Percentiles rank a stretch among this genome's conserved stretches.
Conservation (phyloP, 2,113 vertebrate genomes). For the Melanotaenia duboulayi region DNA sequence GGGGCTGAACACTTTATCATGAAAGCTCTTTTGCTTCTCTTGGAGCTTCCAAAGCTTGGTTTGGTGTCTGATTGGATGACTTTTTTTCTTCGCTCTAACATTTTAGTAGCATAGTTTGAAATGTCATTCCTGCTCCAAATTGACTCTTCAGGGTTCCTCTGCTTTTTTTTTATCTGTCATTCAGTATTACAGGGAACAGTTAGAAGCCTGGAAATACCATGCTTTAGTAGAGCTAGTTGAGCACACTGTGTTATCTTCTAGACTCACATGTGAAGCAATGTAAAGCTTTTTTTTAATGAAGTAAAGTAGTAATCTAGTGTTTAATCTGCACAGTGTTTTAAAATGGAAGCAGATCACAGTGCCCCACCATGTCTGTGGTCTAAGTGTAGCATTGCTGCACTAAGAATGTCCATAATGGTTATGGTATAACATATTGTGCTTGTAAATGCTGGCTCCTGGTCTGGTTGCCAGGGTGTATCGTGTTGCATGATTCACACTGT, state of each 20-base stretch:
- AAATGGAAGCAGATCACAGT: not conserved
- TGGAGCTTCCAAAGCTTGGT: constrained; percentile 39
- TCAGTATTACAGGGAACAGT: constrained; percentile 64
- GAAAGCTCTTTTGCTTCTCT: constrained; percentile 43
- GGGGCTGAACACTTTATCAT: constrained; percentile 39
- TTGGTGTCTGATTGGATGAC: constrained; percentile 53
- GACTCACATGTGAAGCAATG: constrained; percentile 21
- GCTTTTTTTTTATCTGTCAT: constrained; percentile 68
- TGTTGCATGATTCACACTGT: constrained; percentile 57
- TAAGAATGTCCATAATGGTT: constrained; percentile 47
- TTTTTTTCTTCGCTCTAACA: constrained; percentile 33
- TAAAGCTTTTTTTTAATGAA: constrained; percentile 17
- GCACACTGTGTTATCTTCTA: constrained; percentile 43
- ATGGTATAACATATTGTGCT: constrained; percentile 40
- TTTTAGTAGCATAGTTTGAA: constrained; percentile 67
- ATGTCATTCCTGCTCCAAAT: constrained; percentile 73
- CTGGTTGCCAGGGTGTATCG: constrained; percentile 49
- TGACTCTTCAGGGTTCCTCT: constrained; percentile 69
- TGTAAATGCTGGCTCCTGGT: constrained; percentile 44
- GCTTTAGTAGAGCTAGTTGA: constrained; percentile 20
- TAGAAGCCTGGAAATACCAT: constrained; percentile 27
- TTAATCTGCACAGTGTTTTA: not conserved
- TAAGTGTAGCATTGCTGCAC: not conserved
- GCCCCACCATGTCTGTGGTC: not conserved
- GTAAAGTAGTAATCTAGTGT: not conserved